Conservation (phyloP, 2,113 vertebrate genomes). For the Eulacestoma nigropectus region DNA sequence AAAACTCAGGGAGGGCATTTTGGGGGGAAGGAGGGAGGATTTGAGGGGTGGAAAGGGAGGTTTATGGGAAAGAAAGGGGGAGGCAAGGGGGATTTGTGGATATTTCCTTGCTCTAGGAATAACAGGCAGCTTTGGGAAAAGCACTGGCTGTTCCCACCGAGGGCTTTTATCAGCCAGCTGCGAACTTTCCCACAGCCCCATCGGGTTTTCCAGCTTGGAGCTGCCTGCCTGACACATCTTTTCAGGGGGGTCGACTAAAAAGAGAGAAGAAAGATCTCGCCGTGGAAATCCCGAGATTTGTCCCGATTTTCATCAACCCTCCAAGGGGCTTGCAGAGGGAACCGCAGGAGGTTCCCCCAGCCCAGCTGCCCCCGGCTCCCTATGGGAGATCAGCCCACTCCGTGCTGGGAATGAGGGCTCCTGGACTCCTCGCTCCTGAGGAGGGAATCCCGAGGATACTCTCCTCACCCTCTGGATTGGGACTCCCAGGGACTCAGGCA, state of each 20-base stretch:
- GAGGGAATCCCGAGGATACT: neutral
- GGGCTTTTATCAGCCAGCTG: neutral
- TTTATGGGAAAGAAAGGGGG: neutral
- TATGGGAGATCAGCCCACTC: neutral
- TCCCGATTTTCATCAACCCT: neutral
- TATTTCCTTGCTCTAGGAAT: neutral
- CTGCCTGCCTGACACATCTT: neutral
- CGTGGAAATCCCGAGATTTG: neutral
- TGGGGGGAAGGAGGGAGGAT: too few relatives aligned
- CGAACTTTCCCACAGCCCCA: neutral
- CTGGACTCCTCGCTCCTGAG: neutral
- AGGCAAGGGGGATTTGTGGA: neutral
- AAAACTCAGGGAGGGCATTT: neutral
- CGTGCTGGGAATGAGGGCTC: neutral
- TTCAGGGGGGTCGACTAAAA: too few relatives aligned
- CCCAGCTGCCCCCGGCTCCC: neutral
- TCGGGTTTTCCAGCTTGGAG: neutral
- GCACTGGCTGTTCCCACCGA: neutral
- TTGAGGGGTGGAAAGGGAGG: neutral
- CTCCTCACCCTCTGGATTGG: neutral
- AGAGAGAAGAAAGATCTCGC: neutral
- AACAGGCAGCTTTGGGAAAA: neutral
- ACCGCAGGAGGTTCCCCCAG: accelerated
- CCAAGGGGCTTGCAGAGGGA: neutral
- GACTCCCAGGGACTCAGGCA: neutral